phyloP scores from a whole-genome alignment of 2,888 invertebrate genomes.

The Autographa pulchrina region DNA sequence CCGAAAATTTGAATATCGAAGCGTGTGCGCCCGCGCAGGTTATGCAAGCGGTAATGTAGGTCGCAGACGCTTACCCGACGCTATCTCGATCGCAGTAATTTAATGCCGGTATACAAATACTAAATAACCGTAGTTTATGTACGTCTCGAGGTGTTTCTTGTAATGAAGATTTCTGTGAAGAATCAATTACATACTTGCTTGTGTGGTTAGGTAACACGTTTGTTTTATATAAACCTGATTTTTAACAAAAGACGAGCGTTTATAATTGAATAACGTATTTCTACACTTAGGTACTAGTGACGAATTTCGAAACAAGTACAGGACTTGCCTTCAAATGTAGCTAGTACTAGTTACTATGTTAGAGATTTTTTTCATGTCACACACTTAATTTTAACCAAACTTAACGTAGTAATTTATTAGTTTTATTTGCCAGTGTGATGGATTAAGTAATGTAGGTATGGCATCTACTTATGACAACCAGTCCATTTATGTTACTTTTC shows the following conservation, averaged over 20 bases:
- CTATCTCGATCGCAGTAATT: slow-evolving; percentile 63
- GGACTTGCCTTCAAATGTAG: no score
- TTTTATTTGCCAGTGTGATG: no score
- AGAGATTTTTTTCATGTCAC: no score
- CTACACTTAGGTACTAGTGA: no score
- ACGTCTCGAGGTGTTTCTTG: slow-evolving; percentile 48
- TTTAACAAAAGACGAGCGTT: neutral
- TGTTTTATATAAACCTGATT: neutral
- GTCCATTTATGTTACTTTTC: neutral
- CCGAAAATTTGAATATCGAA: slow-evolving; percentile 69
- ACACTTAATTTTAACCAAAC: no score
- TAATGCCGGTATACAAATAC: slow-evolving; percentile 54
- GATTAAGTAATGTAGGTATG: no score
- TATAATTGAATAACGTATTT: no score
- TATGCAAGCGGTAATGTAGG: slow-evolving; percentile 71
- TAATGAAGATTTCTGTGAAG: slow-evolving; percentile 31
- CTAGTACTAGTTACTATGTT: no score
- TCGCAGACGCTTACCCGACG: slow-evolving; percentile 63
- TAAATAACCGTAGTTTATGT: slow-evolving; percentile 61
- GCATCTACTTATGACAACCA: no score
- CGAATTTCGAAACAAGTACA: no score
- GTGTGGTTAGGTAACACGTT: neutral
- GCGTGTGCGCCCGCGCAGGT: slow-evolving; percentile 62
- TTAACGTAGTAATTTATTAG: no score
- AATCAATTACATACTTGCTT: slow-evolving; percentile 5